Conservation (phyloP, 2,113 vertebrate genomes). For the Rhinopithecus roxellana region DNA sequence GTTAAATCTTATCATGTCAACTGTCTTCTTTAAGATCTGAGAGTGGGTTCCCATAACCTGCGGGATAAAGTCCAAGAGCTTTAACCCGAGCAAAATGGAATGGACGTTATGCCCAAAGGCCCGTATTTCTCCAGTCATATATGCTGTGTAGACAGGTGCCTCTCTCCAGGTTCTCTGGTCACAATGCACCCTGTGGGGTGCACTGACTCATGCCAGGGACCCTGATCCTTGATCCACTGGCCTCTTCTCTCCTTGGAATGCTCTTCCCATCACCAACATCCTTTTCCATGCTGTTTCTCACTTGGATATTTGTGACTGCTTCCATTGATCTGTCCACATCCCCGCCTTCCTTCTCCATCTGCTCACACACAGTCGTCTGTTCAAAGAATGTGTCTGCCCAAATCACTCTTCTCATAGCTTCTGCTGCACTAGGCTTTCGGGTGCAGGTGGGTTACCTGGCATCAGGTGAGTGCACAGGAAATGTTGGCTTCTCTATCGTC, state of each 20-base stretch:
- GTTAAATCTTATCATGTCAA: not conserved
- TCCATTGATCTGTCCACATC: accelerated
- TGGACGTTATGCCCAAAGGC: accelerated
- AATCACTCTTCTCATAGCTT: accelerated
- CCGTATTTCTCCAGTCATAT: accelerated
- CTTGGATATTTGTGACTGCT: accelerated
- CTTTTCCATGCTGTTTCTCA: accelerated
- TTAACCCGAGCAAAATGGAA: accelerated
- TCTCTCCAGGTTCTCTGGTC: accelerated
- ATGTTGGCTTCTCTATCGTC: accelerated
- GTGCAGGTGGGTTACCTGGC: accelerated
- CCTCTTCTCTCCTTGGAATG: not conserved
- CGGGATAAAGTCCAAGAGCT: not conserved
- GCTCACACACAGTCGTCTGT: not conserved
- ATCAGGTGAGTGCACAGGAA: accelerated
- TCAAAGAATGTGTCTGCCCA: accelerated
- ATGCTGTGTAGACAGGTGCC: accelerated
- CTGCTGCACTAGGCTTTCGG: accelerated
- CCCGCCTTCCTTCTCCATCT: accelerated
- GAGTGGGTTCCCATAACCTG: not conserved
- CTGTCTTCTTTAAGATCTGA: not conserved
- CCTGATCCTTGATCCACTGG: not conserved
- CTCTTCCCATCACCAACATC: accelerated
- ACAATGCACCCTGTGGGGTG: accelerated
- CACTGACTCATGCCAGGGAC: accelerated